phyloP scores from a whole-genome alignment of 2,113 vertebrate species.

The Prunella himalayana region DNA sequence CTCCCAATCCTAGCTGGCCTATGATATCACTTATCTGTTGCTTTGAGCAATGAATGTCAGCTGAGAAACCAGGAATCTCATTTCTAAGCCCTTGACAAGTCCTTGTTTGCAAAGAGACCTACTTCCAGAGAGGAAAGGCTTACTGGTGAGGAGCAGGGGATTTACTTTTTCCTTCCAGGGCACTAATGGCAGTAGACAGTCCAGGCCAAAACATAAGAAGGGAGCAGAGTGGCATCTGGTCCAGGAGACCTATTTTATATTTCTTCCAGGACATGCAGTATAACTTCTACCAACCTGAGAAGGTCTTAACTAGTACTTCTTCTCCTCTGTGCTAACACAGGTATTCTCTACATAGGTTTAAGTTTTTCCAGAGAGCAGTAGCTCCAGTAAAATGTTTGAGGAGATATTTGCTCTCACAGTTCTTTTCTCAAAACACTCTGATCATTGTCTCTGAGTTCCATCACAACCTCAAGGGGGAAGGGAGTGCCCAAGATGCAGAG shows the following conservation, averaged over 20 bases:
- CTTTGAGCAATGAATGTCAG: background rate
- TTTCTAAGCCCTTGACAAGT: background rate
- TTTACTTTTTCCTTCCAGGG: background rate
- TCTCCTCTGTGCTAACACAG: background rate
- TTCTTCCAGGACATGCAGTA: background rate
- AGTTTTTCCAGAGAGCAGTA: background rate
- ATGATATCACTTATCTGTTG: background rate
- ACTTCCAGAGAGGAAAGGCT: background rate
- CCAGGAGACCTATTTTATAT: background rate
- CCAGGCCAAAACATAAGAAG: background rate
- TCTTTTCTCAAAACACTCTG: background rate
- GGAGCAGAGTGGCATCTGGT: background rate
- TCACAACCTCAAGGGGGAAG: accelerated
- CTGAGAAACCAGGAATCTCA: background rate
- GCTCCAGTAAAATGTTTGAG: background rate
- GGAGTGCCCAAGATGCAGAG: background rate
- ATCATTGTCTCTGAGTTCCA: background rate
- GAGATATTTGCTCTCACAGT: background rate
- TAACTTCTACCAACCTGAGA: background rate
- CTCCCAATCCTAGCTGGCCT: background rate
- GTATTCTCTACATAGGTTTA: background rate
- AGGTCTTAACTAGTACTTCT: background rate
- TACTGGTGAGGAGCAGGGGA: background rate
- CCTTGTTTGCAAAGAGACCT: background rate
- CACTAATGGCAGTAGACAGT: background rate